These are phyloP conservation scores for Eulithis prunata DNA, from an alignment of 2,888 invertebrate species.

Conservation along the genomic window DNA sequence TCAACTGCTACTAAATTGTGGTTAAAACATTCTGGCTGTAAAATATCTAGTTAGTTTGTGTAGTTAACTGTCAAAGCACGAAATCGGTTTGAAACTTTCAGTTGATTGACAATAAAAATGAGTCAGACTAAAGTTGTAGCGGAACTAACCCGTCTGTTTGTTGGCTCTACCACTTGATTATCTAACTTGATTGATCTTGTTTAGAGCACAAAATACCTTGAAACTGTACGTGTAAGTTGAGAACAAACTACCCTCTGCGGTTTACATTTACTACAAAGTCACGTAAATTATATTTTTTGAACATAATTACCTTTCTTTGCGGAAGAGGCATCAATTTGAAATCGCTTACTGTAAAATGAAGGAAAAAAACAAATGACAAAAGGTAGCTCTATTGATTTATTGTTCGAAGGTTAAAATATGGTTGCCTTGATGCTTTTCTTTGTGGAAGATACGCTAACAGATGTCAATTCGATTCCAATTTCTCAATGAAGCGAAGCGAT, in stretches of 20 bases:
- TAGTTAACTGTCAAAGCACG: not conserved
- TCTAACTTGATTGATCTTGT: too few relatives aligned
- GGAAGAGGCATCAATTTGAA: too few relatives aligned
- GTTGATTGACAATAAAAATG: not conserved
- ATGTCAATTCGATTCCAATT: slow-evolving; percentile 50
- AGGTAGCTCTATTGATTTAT: not conserved
- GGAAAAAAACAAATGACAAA: too few relatives aligned
- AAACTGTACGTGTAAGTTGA: too few relatives aligned
- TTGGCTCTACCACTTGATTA: not conserved
- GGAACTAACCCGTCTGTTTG: too few relatives aligned
- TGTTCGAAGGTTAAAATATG: not conserved
- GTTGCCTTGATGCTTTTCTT: not conserved
- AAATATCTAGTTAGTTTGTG: not conserved
- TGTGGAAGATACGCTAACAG: slow-evolving; percentile 31
- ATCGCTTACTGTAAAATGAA: too few relatives aligned
- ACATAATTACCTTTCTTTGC: too few relatives aligned
- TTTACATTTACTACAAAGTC: too few relatives aligned
- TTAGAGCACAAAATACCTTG: too few relatives aligned
- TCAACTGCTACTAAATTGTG: not conserved
- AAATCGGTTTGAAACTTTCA: not conserved
- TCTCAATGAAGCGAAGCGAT: slow-evolving; percentile 52
- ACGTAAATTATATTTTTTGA: too few relatives aligned
- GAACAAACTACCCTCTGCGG: too few relatives aligned
- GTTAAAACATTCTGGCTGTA: not conserved
- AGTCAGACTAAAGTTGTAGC: not conserved